Evolutionary conservation across 2,113 vertebrate genomes (phyloP).

Genomic region (Callipepla squamata): DNA sequence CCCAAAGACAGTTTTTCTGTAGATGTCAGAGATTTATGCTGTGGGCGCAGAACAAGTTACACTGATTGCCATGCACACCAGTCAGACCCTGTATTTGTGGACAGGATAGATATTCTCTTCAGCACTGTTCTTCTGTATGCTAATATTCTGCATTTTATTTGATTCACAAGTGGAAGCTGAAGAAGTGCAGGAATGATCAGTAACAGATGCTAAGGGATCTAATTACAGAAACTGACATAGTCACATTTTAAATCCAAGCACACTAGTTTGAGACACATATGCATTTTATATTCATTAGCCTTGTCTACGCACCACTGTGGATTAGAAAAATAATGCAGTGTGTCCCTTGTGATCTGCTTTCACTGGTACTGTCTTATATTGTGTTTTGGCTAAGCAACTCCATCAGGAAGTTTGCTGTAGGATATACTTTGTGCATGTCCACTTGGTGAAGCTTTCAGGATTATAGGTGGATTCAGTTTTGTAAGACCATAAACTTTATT

Average conservation of each 20-base stretch:
- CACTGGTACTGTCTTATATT: background rate
- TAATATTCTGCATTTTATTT: background rate
- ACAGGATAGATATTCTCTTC: background rate
- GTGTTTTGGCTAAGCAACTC: background rate
- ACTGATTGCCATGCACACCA: background rate
- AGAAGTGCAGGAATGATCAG: conserved; percentile 36
- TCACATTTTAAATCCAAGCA: conserved; percentile 10
- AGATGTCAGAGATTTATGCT: background rate
- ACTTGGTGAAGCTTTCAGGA: background rate
- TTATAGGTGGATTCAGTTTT: background rate
- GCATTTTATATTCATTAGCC: background rate
- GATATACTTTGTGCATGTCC: background rate
- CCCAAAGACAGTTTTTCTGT: background rate
- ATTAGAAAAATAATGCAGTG: conserved; percentile 20
- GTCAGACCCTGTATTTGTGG: background rate
- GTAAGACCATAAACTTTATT: background rate
- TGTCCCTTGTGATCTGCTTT: background rate
- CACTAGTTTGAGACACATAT: background rate
- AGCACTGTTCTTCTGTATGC: background rate
- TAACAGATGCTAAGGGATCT: conserved; percentile 38
- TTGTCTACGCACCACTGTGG: conserved; percentile 1
- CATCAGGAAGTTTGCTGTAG: background rate
- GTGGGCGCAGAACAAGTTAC: background rate
- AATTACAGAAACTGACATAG: conserved; percentile 49
- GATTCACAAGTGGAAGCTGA: conserved; percentile 17